These are phyloP conservation scores for Pseudotriccus pelzelni DNA, from an alignment of 2,797 vertebrate genomes.

Conservation along the genomic window DNA sequence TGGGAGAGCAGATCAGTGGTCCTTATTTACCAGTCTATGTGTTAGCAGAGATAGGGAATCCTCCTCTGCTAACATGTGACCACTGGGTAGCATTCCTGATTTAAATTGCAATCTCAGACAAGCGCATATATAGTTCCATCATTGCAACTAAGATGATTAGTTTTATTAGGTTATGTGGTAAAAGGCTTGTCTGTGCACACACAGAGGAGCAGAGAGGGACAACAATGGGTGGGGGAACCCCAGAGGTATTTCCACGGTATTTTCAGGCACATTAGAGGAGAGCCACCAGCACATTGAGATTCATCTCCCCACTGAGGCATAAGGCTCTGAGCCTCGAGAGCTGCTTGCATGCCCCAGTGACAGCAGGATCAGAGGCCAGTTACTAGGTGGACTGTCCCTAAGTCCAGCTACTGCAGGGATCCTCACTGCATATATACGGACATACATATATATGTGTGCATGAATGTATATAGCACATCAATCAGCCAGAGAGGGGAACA, in stretches of 20 bases:
- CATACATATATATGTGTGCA: no score
- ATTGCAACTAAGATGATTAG: background rate
- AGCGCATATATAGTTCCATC: background rate
- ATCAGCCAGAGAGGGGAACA: background rate
- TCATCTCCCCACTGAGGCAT: background rate
- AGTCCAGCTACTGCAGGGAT: background rate
- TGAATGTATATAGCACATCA: no score
- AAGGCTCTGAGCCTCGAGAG: background rate
- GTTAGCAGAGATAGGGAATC: background rate
- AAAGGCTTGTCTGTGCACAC: background rate
- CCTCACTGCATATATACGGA: no score
- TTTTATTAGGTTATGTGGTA: background rate
- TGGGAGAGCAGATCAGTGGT: background rate
- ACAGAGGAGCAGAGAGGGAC: background rate
- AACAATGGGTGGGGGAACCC: background rate
- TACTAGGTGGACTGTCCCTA: background rate
- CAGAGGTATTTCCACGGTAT: background rate
- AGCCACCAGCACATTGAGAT: background rate
- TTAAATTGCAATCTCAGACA: background rate
- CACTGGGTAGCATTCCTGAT: background rate
- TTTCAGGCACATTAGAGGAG: background rate
- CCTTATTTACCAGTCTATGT: background rate
- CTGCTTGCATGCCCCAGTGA: fast-evolving
- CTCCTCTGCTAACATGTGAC: background rate
- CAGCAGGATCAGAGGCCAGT: background rate